Percentiles rank a stretch among this genome's conserved stretches.
Evolutionary conservation across 2,888 invertebrate species (phyloP).

Genomic region (Nephrotoma appendiculata): DNA sequence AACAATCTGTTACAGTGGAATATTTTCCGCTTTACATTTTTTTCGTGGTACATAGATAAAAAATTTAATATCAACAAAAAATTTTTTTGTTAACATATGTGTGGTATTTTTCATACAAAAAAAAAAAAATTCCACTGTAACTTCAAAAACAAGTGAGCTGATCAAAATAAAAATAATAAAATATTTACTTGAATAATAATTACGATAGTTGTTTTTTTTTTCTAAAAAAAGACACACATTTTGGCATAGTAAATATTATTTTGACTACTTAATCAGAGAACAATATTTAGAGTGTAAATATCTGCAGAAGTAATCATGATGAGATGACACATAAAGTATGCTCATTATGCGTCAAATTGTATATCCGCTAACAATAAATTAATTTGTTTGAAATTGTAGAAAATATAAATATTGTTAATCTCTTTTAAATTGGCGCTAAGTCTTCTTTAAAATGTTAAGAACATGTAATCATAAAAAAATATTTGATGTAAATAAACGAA

Average conservation of each 20-base stretch:
- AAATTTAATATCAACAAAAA: neutral
- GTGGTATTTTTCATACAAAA: neutral
- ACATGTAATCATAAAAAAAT: too few relatives aligned
- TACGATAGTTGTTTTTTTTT: neutral
- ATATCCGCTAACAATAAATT: too few relatives aligned
- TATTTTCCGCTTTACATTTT: neutral
- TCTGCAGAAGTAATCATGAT: neutral
- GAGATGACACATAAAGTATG: neutral
- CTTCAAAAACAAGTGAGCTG: neutral
- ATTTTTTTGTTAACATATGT: neutral
- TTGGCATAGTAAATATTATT: neutral
- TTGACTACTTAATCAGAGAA: neutral
- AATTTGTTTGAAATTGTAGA: too few relatives aligned
- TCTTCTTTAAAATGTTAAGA: too few relatives aligned
- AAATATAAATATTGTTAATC: too few relatives aligned
- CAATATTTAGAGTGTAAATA: neutral
- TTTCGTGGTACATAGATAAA: neutral
- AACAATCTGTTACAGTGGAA: neutral
- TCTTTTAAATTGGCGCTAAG: too few relatives aligned
- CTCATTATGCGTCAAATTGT: neutral
- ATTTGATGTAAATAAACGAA: too few relatives aligned
- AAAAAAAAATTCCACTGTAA: neutral
- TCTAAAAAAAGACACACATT: neutral
- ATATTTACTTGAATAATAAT: neutral
- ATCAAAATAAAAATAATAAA: neutral